Base-by-base conservation (phyloP, 2,888 invertebrate species). In the Morpho achilles region DNA sequence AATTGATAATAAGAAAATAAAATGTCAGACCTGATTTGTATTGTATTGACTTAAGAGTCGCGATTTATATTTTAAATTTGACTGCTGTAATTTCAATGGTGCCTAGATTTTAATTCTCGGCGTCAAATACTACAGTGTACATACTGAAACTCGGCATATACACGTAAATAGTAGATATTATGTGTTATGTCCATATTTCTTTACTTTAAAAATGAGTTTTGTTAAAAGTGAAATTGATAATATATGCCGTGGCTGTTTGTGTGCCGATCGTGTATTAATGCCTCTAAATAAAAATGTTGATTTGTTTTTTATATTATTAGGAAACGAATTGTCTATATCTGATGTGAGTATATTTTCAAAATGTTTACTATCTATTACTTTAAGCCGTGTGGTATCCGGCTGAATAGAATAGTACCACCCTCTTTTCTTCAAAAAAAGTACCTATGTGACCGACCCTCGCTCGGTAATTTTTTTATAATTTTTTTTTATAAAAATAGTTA, bases 241-340 rank as follows among this genome's bases (percentile, higher is more conserved):
- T 52, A 32, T 56, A 16, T 60, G 60, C 42, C 10, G 53, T 6
- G 60, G 60, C 4, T 60, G 60, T 53, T 56, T 60, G 41, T 45
- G 53, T 10, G 39, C 53, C 8, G 56, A 60, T 42, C 56, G 60
- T 8, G 23, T 50, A 8, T 46, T 60, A 6, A 22, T 42, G 42
- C 56, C 56, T 10, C 9, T 60, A 8, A 53, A 42, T 40, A 53
- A 60, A 7, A 53, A 53, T 56, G 49, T 49, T 10, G 46, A 56
- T 42, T 42, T 60, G 9, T 60, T 46, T 50, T 60, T 56, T 10
- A 50, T 53, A 44, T 53, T 60, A 8, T 52, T 60, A 10, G 56
- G 56, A n/a, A 53, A 42, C 16, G 56, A 51, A 40, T 7, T 48
- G 22, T 41, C 46, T 45, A 39, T 60, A 56, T 32, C 49, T n/a